Base-by-base conservation (phyloP, 2,113 vertebrate genomes). In the Alethe castanea region DNA sequence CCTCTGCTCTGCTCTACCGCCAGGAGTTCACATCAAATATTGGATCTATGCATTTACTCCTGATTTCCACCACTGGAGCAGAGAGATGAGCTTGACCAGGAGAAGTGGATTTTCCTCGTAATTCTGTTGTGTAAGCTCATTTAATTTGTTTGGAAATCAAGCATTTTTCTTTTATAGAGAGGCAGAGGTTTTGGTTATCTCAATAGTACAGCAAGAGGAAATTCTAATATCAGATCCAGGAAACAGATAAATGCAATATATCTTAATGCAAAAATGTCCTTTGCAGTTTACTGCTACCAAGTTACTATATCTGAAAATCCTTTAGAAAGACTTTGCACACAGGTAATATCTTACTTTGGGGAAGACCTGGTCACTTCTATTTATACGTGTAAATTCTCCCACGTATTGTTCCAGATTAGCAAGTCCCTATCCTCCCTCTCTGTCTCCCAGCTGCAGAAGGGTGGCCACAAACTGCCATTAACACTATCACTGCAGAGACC, bases 371-470 rank as follows among this genome's bases (percentile, higher is more conserved):
- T 61, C 22, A 25, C 61, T 97, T 97, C 95, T 97, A 92, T 96
- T 98, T 94, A 94, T 88, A 85, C 31, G 54, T 67, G 90, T 56
- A 83, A 97, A 97, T 98, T 96, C 91, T 96, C 93, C 94, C 97
- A 97, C 96, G 95, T 96, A 95, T 93, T 95, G 86, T 94, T 84
- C 40, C 81, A 82, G 71, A 22, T 71, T 66, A 96, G 78, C 38
- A 4, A 25, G 60, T 93, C 88, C 66, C 77, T 84, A 22, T 60
- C 57, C 70, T 80, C n/a, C 36, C 53, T 59, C 18, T 64, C 40
- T 26, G 9, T 67, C 50, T 87, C n/a, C 57, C 88, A 97, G 67
- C 86, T 94, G 94, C 87, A 76, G 52, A 77, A 65, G 70, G 23
- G 48, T 54, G 59, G 35, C 40, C 8, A 1, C 48, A 82, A 71